Base-by-base conservation (phyloP, 2,888 invertebrate species). In the Ennomos quercinarius region DNA sequence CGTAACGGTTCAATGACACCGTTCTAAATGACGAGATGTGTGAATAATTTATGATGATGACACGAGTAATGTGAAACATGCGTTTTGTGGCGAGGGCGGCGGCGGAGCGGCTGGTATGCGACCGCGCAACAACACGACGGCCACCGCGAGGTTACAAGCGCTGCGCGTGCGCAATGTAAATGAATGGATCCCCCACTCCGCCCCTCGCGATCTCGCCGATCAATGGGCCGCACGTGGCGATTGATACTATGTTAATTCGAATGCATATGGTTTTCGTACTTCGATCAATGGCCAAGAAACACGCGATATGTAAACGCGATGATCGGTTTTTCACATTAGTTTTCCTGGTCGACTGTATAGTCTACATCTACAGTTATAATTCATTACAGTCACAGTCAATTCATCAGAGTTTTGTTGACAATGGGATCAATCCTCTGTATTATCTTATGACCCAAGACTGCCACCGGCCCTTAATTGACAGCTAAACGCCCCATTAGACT, bases 141-240 rank as follows among this genome's bases (percentile, higher is more conserved):
- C 75, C 73, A 41, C 72, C 70, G 65, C 73, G 78, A 78, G 80
- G 80, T 77, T 82, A 80, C 74, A 69, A 70, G 72, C 79, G 75
- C 66, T 78, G 81, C 83, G 85, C 83, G 84, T 77, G 86, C 84
- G 83, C 87, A 77, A 74, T 80, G 81, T 86, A 84, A 88, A 89
- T 89, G 87, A 89, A 90, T 89, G 87, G 80, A 80, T 75, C 78
- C 80, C 83, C 78, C 83, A 75, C 83, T 74, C 74, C 77, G 70
- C 69, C 74, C 68, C 65, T 64, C 68, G 72, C 74, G 68, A 69
- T 72, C 73, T 71, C 65, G 68, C 63, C 78, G 77, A 85, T 89
- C 89, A 90, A 87, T 89, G 87, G 84, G 78, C 80, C 76, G 86
- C 87, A 86, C 88, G 89, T 86, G 89, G 86, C 79, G 75, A 77